Evolutionary conservation across 2,797 vertebrate genomes (phyloP).

Genomic region (Micropoecilia bifurca): DNA sequence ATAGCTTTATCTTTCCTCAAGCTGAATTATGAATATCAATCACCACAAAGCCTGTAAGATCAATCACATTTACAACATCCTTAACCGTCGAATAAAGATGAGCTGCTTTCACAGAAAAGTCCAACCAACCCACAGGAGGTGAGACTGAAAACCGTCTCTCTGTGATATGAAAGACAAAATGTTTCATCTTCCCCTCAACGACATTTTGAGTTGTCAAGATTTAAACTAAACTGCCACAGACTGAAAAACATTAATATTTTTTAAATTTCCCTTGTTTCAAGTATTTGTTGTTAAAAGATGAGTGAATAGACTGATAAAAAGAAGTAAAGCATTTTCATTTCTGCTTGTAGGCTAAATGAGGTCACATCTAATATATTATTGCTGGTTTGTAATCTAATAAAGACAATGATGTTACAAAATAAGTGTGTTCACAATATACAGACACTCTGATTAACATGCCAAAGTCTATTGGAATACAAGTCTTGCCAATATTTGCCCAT

Average conservation of each 20-base stretch:
- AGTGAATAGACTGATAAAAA: neutral
- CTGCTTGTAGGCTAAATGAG: neutral
- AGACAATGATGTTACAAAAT: neutral
- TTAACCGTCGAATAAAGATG: conserved; percentile 39
- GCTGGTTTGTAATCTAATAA: neutral
- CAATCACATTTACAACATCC: conserved; percentile 15
- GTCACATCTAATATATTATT: neutral
- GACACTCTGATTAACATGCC: no score
- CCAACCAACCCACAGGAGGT: no score
- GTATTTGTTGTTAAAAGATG: neutral
- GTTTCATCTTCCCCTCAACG: no score
- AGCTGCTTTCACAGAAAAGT: neutral
- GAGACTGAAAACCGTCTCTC: neutral
- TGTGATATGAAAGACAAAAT: neutral
- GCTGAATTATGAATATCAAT: conserved; percentile 27
- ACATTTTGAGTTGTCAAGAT: neutral
- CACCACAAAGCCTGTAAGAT: conserved; percentile 17
- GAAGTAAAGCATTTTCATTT: neutral
- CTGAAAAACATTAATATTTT: neutral
- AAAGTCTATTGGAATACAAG: no score
- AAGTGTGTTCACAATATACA: neutral
- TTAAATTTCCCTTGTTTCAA: neutral
- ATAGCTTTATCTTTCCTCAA: neutral
- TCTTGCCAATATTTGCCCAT: no score
- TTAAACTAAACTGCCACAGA: neutral